These are phyloP conservation scores for Ypsolopha sequella DNA, from an alignment of 2,888 invertebrate species.

Conservation along the genomic window DNA sequence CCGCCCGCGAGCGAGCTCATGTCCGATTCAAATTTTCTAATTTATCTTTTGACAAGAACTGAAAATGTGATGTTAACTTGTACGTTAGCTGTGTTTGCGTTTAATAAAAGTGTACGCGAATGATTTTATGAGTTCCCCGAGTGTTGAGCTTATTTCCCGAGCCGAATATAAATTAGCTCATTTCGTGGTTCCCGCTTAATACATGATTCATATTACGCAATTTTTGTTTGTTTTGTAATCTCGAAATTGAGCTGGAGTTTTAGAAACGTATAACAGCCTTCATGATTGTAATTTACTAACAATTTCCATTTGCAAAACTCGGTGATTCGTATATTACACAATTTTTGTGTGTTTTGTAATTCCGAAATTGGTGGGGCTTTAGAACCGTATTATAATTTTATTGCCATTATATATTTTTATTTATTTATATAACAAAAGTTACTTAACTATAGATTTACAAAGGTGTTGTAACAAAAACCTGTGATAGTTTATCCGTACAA, in stretches of 20 bases:
- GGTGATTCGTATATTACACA: too few relatives aligned
- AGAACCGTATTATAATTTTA: too few relatives aligned
- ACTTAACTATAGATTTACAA: too few relatives aligned
- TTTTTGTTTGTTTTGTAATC: not conserved
- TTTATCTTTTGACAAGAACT: slow-evolving; percentile 58
- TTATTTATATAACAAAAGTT: too few relatives aligned
- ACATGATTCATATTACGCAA: slow-evolving; percentile 20
- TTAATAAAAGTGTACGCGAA: slow-evolving; percentile 54
- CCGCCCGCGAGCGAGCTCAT: slow-evolving; percentile 37
- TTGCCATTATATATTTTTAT: too few relatives aligned
- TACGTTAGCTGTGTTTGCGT: slow-evolving; percentile 53
- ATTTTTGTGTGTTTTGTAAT: too few relatives aligned
- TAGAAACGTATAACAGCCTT: not conserved
- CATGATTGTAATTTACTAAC: not conserved
- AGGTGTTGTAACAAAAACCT: too few relatives aligned
- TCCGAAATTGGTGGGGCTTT: too few relatives aligned
- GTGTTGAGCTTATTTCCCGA: slow-evolving; percentile 46
- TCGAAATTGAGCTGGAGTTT: not conserved
- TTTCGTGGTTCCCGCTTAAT: slow-evolving; percentile 28
- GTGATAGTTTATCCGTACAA: too few relatives aligned
- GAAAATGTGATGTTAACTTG: slow-evolving; percentile 57
- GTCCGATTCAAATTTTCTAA: slow-evolving; percentile 44
- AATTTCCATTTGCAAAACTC: too few relatives aligned
- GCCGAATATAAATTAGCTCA: slow-evolving; percentile 40
- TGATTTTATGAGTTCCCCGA: slow-evolving; percentile 51